Conservation (phyloP, 1,140 invertebrate genomes). For the Hesperophylax magnus region DNA sequence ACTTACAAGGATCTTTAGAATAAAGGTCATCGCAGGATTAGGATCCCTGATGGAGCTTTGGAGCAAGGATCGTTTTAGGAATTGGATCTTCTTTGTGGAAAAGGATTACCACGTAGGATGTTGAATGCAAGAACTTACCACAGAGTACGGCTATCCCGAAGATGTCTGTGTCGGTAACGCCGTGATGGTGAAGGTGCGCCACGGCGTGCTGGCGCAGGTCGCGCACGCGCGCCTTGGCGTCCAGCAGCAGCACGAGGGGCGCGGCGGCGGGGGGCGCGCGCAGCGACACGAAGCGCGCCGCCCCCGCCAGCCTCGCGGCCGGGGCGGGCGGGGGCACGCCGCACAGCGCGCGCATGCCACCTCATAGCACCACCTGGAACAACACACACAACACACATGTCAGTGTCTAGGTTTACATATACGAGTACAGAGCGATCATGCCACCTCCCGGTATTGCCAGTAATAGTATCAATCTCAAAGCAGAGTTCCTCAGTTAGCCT, state of each 20-base stretch:
- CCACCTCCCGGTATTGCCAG: no score
- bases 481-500: no score
- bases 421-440: no score
- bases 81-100: no score
- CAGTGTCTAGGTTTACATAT: no score
- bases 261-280: constrained; percentile 57
- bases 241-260: constrained; percentile 70
- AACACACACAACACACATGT: background rate
- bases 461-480: no score
- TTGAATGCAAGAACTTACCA: constrained; percentile 67
- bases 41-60: no score
- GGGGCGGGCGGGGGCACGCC: constrained; percentile 68
- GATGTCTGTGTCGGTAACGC: constrained; percentile 77
- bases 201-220: constrained; percentile 77
- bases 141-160: constrained; percentile 79
- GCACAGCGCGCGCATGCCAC: constrained; percentile 72
- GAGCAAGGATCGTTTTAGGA: no score
- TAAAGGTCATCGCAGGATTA: no score
- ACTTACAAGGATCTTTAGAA: no score
- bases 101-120: no score
- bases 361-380: constrained; percentile 57
- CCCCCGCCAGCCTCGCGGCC: constrained; percentile 64
- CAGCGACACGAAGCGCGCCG: constrained; percentile 50
- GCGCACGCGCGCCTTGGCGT: constrained; percentile 79
- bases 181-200: constrained; percentile 72